Conservation (phyloP, 2,888 invertebrate genomes). For the Diarsia rubi region DNA sequence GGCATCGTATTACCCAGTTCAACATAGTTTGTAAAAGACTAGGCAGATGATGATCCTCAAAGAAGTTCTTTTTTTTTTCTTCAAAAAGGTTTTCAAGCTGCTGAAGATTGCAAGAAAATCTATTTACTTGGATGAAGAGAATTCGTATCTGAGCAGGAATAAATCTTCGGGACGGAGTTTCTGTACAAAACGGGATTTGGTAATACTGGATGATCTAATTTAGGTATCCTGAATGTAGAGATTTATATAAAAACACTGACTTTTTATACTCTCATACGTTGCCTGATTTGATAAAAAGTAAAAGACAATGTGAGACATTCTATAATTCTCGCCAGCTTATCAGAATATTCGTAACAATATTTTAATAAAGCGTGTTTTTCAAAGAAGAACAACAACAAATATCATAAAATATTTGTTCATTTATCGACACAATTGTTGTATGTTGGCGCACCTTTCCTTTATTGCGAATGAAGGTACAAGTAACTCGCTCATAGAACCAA, state of each 20-base stretch:
- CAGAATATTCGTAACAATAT: constrained; percentile 4
- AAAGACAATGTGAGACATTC: neutral
- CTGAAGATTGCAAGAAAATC: constrained; percentile 24
- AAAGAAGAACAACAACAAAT: neutral
- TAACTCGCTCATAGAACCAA: constrained; percentile 37
- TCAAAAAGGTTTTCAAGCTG: constrained; percentile 14
- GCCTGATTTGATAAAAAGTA: constrained; percentile 7
- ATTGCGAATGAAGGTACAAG: constrained; percentile 40
- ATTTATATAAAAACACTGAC: neutral
- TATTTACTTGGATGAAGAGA: constrained; percentile 19
- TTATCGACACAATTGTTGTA: constrained; percentile 23
- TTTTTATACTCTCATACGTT: neutral
- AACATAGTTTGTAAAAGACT: too few species aligned
- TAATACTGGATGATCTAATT: constrained; percentile 12
- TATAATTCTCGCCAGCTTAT: constrained; percentile 13
- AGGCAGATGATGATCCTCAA: neutral
- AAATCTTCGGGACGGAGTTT: constrained; percentile 30
- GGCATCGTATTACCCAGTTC: too few species aligned
- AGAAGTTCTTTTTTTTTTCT: constrained; percentile 13
- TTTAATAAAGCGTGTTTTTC: constrained; percentile 12
- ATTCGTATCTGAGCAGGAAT: constrained; percentile 25
- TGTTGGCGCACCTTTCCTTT: constrained; percentile 27
- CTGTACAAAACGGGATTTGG: constrained; percentile 27
- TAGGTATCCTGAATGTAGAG: neutral
- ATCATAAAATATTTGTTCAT: constrained; percentile 18